These are phyloP conservation scores for Heteropelma amictum DNA, from an alignment of 2,888 invertebrate genomes.

Conservation along the genomic window DNA sequence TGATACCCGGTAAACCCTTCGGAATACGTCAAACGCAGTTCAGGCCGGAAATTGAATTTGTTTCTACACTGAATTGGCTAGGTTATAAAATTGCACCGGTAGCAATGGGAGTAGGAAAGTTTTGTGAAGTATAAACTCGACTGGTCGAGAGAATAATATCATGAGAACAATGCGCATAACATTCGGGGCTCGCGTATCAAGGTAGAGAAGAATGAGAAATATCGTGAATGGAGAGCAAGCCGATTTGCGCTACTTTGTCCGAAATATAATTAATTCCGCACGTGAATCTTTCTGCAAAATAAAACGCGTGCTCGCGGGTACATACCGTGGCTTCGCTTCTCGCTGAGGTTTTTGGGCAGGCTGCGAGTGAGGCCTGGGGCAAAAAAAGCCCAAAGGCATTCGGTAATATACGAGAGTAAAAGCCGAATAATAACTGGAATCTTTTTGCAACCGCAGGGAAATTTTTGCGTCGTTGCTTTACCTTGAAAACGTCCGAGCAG, in stretches of 20 bases:
- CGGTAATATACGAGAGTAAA: too few species aligned
- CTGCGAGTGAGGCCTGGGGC: not conserved
- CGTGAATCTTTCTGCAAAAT: conserved; percentile 61
- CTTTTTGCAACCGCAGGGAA: conserved; percentile 12
- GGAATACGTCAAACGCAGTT: too few species aligned
- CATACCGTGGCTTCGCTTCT: conserved; percentile 7
- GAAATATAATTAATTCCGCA: conserved; percentile 69
- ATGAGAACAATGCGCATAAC: conserved; percentile 2
- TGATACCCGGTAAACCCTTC: too few species aligned
- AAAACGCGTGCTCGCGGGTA: conserved; percentile 31
- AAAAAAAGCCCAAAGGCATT: not conserved
- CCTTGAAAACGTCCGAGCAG: not conserved
- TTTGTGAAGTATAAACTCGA: not conserved
- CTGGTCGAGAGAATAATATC: not conserved
- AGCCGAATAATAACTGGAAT: conserved; percentile 13
- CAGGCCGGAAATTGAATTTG: too few species aligned
- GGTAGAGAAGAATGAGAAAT: conserved; percentile 8
- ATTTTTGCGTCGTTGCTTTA: conserved; percentile 30
- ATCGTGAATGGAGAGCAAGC: conserved; percentile 62
- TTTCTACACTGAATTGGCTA: too few species aligned
- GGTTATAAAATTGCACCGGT: not conserved
- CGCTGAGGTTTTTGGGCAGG: not conserved
- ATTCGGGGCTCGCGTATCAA: conserved; percentile 12
- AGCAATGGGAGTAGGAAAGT: not conserved
- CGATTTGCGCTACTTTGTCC: conserved; percentile 64